Conservation (phyloP, 2,797 vertebrate genomes). For the Leuciscus waleckii region DNA sequence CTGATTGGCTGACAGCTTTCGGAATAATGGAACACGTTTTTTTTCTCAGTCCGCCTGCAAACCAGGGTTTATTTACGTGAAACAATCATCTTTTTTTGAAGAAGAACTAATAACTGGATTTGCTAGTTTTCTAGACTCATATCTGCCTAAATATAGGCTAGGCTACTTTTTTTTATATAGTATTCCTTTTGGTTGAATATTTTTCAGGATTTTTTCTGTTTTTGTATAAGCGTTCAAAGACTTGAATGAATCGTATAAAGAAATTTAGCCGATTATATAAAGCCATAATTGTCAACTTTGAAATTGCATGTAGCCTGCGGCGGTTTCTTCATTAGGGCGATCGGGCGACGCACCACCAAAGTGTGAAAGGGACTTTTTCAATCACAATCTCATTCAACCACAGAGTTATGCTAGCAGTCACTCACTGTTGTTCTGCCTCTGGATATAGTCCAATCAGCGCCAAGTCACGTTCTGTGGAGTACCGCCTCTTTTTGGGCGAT, state of each 20-base stretch:
- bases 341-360: too few relatives aligned
- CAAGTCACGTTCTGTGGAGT: too few relatives aligned
- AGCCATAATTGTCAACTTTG: background rate
- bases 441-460: too few relatives aligned
- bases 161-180: background rate
- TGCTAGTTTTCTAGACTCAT: background rate
- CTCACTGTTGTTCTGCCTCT: too few relatives aligned
- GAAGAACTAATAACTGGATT: background rate
- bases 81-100: background rate
- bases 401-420: too few relatives aligned
- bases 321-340: too few relatives aligned
- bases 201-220: background rate
- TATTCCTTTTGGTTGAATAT: background rate
- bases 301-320: background rate
- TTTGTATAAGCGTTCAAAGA: background rate
- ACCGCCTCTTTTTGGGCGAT: too few relatives aligned
- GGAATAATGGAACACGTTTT: background rate
- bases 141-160: background rate
- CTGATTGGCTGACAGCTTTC: conserved; percentile 2
- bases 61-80: background rate
- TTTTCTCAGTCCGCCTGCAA: background rate
- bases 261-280: background rate
- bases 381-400: too few relatives aligned
- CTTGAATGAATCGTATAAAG: background rate
- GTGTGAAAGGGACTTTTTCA: too few relatives aligned